A percentile compares a stretch with the other conserved stretches of the same genome.
Evolutionary conservation across 2,888 invertebrate genomes (phyloP).

Genomic region (Leucoptera coffeella): DNA sequence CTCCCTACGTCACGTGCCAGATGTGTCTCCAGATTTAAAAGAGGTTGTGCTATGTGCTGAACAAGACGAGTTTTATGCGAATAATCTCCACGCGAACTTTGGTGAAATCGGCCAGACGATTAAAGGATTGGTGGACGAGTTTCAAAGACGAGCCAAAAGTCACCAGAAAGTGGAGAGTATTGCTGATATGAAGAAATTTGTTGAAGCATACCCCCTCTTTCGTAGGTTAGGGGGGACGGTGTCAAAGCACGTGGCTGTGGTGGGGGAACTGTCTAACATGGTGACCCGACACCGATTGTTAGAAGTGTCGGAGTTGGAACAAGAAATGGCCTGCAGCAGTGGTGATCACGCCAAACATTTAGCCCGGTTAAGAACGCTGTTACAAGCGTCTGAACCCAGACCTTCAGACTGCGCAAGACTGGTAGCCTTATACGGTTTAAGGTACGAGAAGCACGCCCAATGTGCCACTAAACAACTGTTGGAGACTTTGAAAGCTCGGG

Average conservation of each 20-base stretch:
- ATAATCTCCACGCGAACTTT: conserved; percentile 92
- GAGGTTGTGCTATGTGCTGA: conserved; percentile 93
- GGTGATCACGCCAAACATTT: conserved; percentile 75
- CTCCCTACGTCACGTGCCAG: conserved; percentile 76
- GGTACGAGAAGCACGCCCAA: conserved; percentile 86
- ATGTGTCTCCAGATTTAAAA: conserved; percentile 79
- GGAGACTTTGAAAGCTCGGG: conserved; percentile 59
- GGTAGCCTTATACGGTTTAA: conserved; percentile 87
- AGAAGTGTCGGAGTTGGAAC: conserved; percentile 89
- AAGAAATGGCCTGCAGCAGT: conserved; percentile 85
- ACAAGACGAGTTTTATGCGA: conserved; percentile 95
- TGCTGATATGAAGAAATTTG: conserved; percentile 97
- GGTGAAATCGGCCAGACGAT: conserved; percentile 98
- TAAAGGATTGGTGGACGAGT: conserved; percentile 95
- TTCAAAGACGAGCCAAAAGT: conserved; percentile 90
- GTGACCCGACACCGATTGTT: conserved; percentile 74
- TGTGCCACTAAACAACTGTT: conserved; percentile 64
- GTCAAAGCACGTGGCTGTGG: conserved; percentile 94
- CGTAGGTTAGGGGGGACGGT: conserved; percentile 91
- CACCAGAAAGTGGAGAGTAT: conserved; percentile 98
- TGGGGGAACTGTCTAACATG: conserved; percentile 86
- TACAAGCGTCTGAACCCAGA: conserved; percentile 34
- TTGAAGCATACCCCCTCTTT: conserved; percentile 97
- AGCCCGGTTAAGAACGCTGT: conserved; percentile 10
- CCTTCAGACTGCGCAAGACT: conserved; percentile 80